Percentiles rank a stretch among this genome's conserved stretches.
Conservation (phyloP, 2,888 invertebrate species). For the Drosophila multiciliata region DNA sequence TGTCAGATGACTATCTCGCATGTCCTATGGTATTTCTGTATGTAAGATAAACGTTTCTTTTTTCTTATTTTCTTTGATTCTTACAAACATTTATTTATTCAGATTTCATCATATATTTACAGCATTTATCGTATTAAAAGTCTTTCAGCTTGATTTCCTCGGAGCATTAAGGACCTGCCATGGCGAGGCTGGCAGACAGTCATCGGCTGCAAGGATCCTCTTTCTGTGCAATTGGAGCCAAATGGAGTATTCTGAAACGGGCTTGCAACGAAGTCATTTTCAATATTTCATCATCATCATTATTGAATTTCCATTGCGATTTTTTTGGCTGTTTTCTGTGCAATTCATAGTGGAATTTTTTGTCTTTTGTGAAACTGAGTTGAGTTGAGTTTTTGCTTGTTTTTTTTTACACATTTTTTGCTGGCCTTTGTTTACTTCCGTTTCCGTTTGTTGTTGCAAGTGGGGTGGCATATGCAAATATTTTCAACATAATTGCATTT, state of each 20-base stretch:
- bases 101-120: neutral
- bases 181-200: neutral
- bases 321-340: conserved; percentile 1
- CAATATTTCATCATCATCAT: conserved; percentile 25
- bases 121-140: conserved; percentile 3
- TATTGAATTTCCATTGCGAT: conserved; percentile 3
- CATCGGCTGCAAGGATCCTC: neutral
- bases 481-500: conserved; percentile 76
- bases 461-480: conserved; percentile 57
- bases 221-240: neutral
- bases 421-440: conserved; percentile 77
- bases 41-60: neutral
- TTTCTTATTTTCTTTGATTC: neutral
- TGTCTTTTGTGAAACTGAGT: conserved; percentile 34
- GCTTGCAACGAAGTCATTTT: conserved; percentile 14
- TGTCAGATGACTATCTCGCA: neutral
- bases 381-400: neutral
- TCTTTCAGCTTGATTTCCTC: neutral
- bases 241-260: conserved; percentile 10
- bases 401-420: neutral
- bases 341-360: conserved; percentile 40
- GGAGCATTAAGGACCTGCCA: neutral
- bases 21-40: neutral
- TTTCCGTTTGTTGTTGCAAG: conserved; percentile 50
- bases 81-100: neutral